A percentile compares a stretch with the other conserved stretches of the same genome.
phyloP scores from a whole-genome alignment of 2,797 vertebrate species.

The Enoplosus armatus region DNA sequence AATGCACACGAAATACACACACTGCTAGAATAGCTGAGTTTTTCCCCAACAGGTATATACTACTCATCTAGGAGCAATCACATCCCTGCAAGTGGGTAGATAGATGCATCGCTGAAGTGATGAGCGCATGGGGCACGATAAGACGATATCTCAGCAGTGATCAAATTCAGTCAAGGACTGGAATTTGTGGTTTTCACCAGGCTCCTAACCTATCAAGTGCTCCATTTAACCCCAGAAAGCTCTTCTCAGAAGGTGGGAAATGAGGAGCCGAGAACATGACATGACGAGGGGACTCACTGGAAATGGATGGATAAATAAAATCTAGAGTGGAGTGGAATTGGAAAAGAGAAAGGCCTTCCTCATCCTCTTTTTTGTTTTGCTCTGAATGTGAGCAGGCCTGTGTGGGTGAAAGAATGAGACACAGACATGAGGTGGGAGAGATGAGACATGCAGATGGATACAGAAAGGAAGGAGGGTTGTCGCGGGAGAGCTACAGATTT shows the following conservation, averaged over 20 bases:
- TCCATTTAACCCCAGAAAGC: slow-evolving; percentile 34
- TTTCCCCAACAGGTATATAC: background rate
- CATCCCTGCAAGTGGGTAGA: slow-evolving; percentile 24
- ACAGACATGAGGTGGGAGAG: slow-evolving; percentile 57
- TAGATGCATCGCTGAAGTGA: slow-evolving; percentile 12
- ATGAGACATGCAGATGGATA: slow-evolving; percentile 62
- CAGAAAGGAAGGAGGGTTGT: slow-evolving; percentile 43
- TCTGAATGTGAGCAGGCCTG: slow-evolving; percentile 46
- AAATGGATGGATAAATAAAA: slow-evolving; percentile 32
- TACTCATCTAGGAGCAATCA: slow-evolving; percentile 43
- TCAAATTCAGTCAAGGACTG: slow-evolving; percentile 36
- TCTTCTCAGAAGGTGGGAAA: slow-evolving; percentile 11
- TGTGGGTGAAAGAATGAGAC: slow-evolving; percentile 63
- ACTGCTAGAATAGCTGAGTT: slow-evolving; percentile 14
- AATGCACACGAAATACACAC: background rate
- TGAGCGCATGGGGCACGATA: slow-evolving; percentile 34
- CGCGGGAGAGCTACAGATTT: slow-evolving; percentile 31
- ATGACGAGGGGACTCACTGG: slow-evolving; percentile 14
- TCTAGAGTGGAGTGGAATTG: background rate
- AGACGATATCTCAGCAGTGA: slow-evolving; percentile 38
- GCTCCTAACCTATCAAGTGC: slow-evolving; percentile 41
- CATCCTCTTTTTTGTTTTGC: slow-evolving; percentile 13
- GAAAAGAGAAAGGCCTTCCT: slow-evolving; percentile 18
- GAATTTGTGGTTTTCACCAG: slow-evolving; percentile 33
- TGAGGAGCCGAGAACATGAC: slow-evolving; percentile 7